Evolutionary conservation across 2,888 invertebrate genomes (phyloP).

Genomic region (Caenorhabditis panamensis): DNA sequence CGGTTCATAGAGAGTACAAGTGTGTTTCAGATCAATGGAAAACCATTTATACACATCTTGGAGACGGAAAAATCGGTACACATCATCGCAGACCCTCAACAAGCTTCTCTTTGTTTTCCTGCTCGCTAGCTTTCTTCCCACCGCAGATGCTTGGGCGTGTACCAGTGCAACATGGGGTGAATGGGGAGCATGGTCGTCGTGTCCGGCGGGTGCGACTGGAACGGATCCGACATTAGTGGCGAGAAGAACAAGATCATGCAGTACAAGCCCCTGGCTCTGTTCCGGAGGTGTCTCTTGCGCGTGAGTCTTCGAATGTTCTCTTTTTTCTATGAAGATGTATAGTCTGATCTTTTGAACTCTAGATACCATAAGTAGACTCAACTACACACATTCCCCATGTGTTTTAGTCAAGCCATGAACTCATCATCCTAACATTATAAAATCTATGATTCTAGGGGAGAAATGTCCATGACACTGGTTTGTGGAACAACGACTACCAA

Average conservation of each 20-base stretch:
- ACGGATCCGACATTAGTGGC: slow-evolving; percentile 52
- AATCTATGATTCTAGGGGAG: slow-evolving; percentile 31
- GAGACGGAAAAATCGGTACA: slow-evolving; percentile 35
- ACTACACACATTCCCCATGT: too few species aligned
- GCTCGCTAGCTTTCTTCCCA: slow-evolving; percentile 10
- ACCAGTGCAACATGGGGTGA: slow-evolving; percentile 33
- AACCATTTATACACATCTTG: slow-evolving; percentile 32
- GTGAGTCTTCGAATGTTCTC: slow-evolving; percentile 7
- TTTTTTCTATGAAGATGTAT: neutral
- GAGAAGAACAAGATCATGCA: slow-evolving; percentile 32
- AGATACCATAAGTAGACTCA: too few species aligned
- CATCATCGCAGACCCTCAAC: neutral
- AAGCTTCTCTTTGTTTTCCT: slow-evolving; percentile 9
- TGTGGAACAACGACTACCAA: slow-evolving; percentile 58
- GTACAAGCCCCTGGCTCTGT: slow-evolving; percentile 14
- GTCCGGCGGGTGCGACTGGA: slow-evolving; percentile 40
- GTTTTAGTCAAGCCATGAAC: too few species aligned
- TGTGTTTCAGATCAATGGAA: slow-evolving; percentile 41
- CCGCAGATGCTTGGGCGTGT: slow-evolving; percentile 19
- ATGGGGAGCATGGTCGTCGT: slow-evolving; percentile 52
- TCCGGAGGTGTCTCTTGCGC: slow-evolving; percentile 11
- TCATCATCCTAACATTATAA: too few species aligned
- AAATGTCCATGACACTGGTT: slow-evolving; percentile 35
- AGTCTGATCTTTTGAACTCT: neutral
- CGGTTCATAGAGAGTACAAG: neutral